phyloP scores from a whole-genome alignment of 2,113 vertebrate genomes.

The Cyprinodon tularosa region DNA sequence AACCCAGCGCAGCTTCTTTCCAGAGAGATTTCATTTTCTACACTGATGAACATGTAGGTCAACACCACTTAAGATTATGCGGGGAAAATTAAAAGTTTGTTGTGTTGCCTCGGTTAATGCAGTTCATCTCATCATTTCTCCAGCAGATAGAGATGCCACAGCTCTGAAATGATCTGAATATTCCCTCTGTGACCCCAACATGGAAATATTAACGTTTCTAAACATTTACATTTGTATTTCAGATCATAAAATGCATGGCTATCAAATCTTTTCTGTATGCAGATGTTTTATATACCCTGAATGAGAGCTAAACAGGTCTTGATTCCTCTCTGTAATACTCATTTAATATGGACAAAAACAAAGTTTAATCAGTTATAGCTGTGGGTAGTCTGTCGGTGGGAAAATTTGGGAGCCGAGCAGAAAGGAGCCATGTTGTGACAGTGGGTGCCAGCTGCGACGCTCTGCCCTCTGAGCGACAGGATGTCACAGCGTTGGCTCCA shows the following conservation, averaged over 20 bases:
- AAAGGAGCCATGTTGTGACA: constrained; percentile 64
- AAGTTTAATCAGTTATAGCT: constrained; percentile 14
- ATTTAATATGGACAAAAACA: not conserved
- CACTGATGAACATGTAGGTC: constrained; percentile 4
- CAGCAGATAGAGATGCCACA: not conserved
- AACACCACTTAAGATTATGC: not conserved
- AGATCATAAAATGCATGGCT: too few species aligned
- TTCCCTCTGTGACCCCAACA: not conserved
- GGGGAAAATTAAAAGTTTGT: not conserved
- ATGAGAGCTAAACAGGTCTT: not conserved
- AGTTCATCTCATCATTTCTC: not conserved
- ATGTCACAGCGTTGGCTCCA: constrained; percentile 50
- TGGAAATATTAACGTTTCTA: not conserved
- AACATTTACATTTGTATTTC: not conserved
- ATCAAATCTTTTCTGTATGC: not conserved
- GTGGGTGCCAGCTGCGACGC: constrained; percentile 53
- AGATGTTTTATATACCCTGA: not conserved
- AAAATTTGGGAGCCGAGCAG: constrained; percentile 36
- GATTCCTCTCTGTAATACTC: not conserved
- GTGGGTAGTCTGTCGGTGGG: constrained; percentile 44
- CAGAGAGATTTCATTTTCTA: constrained; percentile 9
- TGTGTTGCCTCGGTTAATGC: not conserved
- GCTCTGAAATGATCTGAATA: not conserved
- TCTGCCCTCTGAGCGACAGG: constrained; percentile 58
- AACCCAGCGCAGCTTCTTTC: not conserved